Base-by-base conservation (phyloP, 1,140 invertebrate species). In the Hetaerina americana region DNA sequence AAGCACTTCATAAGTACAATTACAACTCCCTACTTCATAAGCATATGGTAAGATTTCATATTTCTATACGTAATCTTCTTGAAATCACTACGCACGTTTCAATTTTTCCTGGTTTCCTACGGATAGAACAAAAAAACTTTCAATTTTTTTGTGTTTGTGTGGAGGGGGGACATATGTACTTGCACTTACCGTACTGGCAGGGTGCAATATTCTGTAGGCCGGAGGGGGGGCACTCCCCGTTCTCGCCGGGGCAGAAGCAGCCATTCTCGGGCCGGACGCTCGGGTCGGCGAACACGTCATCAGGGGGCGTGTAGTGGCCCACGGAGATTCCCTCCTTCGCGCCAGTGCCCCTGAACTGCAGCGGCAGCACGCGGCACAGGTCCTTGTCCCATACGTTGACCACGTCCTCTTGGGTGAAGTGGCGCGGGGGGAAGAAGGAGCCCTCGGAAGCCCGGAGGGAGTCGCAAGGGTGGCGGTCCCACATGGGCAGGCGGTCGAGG, bases 301-400 rank as follows among this genome's bases (percentile, higher is more conserved):
- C 87, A 0, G 88, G 83, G 0, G 92, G 87, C 0, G 88, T 89
- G 77, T 91, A 93, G 0, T 90, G 78, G 74, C 90, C 91, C 0
- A 86, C 88, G 68, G 81, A 81, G 66, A 92, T 89, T 69, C 88
- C 89, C 81, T 77, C 74, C 86, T 83, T 92, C 89, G 69, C 85
- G 81, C 84, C 71, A 86, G 66, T 72, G 26, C 77, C 83, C 28
- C 88, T 83, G 78, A 92, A 91, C 71, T 88, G 84, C 6, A 94
- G 80, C 0, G 91, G 90, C 73, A 94, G 78, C 0, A 89, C 86
- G n/a, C 92, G 84, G 75, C 93, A 95, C 5, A 95, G 77, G 79
- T 94, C 92, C 78, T 94, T 93, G 75, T 94, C 92, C 78, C 91
- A 95, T 6, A 95, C 77, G 72, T 92, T 85, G 25, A 95, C 84